A percentile compares a stretch with the other conserved stretches of the same genome.
These are phyloP conservation scores for Calcarius ornatus DNA, from an alignment of 2,113 vertebrate species.

Conservation along the genomic window DNA sequence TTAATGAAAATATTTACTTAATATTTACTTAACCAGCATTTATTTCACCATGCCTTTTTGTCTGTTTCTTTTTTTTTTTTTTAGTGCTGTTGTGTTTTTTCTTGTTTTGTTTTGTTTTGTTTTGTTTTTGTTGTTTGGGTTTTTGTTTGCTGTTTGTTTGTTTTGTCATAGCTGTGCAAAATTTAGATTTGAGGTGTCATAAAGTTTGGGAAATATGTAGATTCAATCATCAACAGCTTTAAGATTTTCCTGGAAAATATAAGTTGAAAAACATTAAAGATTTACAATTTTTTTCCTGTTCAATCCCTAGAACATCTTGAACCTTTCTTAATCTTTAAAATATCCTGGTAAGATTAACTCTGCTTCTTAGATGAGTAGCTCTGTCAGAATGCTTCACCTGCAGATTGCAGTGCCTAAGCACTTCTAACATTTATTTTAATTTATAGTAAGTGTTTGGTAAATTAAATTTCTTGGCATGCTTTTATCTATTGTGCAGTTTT, in stretches of 20 bases:
- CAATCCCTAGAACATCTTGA: background rate
- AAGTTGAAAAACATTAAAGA: background rate
- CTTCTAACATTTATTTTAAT: conserved; percentile 58
- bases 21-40: background rate
- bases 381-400: conserved; percentile 35
- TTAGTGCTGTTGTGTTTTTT: too few species aligned
- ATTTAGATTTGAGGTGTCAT: background rate
- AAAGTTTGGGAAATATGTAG: background rate
- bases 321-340: background rate
- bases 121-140: background rate
- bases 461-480: conserved; percentile 59
- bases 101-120: background rate
- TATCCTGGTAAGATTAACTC: background rate
- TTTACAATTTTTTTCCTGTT: background rate
- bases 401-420: conserved; percentile 18
- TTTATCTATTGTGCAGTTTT: conserved; percentile 50
- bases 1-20: background rate
- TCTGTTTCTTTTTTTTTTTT: background rate
- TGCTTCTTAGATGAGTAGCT: conserved; percentile 8
- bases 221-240: background rate
- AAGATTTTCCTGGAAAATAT: background rate
- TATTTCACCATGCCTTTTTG: background rate
- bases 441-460: conserved; percentile 47
- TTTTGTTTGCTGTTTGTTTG: background rate
- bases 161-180: background rate